Conservation (phyloP, 2,888 invertebrate species). For the Cecidostiba fungosa region DNA sequence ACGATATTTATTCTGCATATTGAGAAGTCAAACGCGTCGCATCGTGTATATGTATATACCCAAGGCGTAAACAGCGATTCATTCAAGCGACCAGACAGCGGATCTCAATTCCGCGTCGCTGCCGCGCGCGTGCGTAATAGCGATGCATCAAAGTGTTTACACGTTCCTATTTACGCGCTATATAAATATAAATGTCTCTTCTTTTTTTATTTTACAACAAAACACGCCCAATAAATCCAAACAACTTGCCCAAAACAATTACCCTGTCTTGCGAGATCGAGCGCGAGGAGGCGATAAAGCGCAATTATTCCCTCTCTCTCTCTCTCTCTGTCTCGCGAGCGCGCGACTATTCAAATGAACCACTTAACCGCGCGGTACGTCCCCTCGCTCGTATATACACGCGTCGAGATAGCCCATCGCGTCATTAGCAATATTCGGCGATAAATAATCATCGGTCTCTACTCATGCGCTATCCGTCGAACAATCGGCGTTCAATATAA, state of each 20-base stretch:
- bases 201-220: neutral
- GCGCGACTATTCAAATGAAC: constrained; percentile 8
- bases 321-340: neutral
- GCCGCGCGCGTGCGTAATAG: neutral
- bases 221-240: neutral
- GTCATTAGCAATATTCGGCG: constrained; percentile 37
- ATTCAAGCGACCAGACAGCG: constrained; percentile 21
- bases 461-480: neutral
- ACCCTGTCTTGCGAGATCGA: neutral
- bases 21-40: constrained; percentile 19
- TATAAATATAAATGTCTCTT: too few species aligned
- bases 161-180: too few species aligned
- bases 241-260: constrained; percentile 6
- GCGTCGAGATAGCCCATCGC: neutral
- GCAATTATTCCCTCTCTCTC: constrained; percentile 3
- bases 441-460: constrained; percentile 41
- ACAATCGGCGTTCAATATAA: constrained; percentile 58
- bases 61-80: constrained; percentile 26
- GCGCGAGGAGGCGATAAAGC: neutral
- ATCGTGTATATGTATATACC: too few species aligned
- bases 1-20: constrained; percentile 32
- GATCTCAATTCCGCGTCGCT: constrained; percentile 22
- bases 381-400: neutral
- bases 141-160: too few species aligned
- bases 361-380: neutral